Percentiles rank a stretch among this genome's conserved stretches.
Conservation (phyloP, 2,888 invertebrate species). For the Vesta saturnalis region DNA sequence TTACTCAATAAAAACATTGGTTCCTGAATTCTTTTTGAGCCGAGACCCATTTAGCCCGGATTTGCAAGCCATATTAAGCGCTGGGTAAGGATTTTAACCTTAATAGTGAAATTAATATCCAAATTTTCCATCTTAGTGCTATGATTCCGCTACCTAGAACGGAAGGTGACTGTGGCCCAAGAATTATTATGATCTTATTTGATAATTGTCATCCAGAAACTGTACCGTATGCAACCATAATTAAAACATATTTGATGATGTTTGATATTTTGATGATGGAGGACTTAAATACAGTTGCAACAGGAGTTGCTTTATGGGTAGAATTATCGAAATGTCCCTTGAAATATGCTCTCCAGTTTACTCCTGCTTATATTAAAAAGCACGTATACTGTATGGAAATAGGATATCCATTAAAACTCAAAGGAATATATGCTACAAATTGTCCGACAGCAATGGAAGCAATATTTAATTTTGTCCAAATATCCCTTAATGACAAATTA, state of each 20-base stretch:
- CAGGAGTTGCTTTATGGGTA: constrained; percentile 65
- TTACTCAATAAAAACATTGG: no score
- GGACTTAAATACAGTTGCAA: constrained; percentile 67
- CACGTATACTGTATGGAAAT: constrained; percentile 62
- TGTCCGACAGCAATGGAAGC: no score
- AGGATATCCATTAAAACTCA: constrained; percentile 68
- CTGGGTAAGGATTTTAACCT: no score
- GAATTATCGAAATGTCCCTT: constrained; percentile 66
- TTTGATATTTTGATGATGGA: constrained; percentile 67
- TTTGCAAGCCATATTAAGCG: no score
- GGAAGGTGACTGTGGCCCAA: background rate
- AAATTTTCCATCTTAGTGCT: background rate
- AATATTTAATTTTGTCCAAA: no score
- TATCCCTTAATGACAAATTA: no score
- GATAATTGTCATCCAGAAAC: background rate
- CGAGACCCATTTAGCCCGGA: no score
- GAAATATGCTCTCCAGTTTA: constrained; percentile 62
- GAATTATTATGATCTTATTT: background rate
- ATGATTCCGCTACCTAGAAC: background rate
- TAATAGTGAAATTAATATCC: no score
- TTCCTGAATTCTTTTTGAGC: no score
- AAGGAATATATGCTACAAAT: constrained; percentile 69
- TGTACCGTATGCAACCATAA: no score
- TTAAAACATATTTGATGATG: constrained; percentile 64
- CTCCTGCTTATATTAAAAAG: constrained; percentile 69